phyloP scores from a whole-genome alignment of 2,797 vertebrate species.

The Coregonus sp. region DNA sequence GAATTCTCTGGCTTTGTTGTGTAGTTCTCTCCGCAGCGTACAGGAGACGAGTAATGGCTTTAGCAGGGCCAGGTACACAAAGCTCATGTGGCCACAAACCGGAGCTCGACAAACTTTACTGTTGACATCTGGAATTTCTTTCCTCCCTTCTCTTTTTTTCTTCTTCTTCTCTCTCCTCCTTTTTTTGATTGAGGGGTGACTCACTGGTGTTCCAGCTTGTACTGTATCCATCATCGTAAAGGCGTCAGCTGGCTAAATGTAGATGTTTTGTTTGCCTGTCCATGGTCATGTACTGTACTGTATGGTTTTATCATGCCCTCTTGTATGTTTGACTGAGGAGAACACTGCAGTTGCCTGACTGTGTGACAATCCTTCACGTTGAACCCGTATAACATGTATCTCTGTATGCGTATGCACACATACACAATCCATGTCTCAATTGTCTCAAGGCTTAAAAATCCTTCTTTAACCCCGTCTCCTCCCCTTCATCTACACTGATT shows the following conservation, averaged over 20 bases:
- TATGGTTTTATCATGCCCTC: neutral
- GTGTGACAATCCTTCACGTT: neutral
- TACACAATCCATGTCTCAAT: no score
- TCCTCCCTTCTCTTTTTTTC: slow-evolving; percentile 53
- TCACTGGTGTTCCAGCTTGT: slow-evolving; percentile 47
- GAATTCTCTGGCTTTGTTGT: slow-evolving; percentile 76
- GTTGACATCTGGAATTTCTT: slow-evolving; percentile 84
- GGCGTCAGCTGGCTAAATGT: slow-evolving; percentile 66
- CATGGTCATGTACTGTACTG: slow-evolving; percentile 18
- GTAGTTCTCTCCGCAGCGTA: slow-evolving; percentile 38
- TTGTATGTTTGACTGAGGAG: neutral
- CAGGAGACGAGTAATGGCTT: slow-evolving; percentile 76
- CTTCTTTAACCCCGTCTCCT: no score
- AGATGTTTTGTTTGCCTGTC: slow-evolving; percentile 58
- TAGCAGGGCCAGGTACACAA: slow-evolving; percentile 80
- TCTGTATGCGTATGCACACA: no score
- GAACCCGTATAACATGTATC: neutral
- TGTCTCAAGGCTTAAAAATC: no score
- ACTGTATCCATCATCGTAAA: slow-evolving; percentile 59
- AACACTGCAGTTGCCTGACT: neutral
- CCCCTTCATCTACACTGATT: no score
- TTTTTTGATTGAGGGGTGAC: slow-evolving; percentile 66
- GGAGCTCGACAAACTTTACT: slow-evolving; percentile 80
- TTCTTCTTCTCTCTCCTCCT: slow-evolving; percentile 40
- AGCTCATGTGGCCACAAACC: slow-evolving; percentile 77